Evolutionary conservation across 2,888 invertebrate species (phyloP).

Genomic region (Harpagoxenus sublaevis): DNA sequence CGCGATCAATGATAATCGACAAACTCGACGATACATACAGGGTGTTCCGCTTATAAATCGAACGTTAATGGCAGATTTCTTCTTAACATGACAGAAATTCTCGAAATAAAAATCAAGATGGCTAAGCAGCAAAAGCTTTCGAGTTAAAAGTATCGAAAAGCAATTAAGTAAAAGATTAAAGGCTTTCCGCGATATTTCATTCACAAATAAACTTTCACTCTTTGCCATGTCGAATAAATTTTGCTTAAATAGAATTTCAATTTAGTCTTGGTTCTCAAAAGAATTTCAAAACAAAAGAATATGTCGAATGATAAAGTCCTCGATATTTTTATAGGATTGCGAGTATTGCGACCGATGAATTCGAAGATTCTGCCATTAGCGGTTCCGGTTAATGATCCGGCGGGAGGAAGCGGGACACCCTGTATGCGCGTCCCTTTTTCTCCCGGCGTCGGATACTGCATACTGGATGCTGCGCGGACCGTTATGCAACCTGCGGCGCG

Average conservation of each 20-base stretch:
- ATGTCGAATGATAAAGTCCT: background rate
- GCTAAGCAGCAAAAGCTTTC: background rate
- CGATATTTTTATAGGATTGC: background rate
- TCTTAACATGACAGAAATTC: background rate
- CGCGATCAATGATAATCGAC: constrained; percentile 14
- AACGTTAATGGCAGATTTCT: background rate
- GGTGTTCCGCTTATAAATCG: background rate
- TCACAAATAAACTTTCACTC: background rate
- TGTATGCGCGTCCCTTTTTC: constrained; percentile 55
- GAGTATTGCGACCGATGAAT: constrained; percentile 3
- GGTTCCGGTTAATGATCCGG: constrained; percentile 2
- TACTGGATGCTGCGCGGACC: constrained; percentile 78
- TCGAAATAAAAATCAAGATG: background rate
- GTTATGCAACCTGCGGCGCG: constrained; percentile 82
- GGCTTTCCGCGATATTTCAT: background rate
- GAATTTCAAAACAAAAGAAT: background rate
- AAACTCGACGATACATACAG: background rate
- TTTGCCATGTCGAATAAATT: background rate
- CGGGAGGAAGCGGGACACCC: constrained; percentile 22
- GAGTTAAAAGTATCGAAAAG: background rate
- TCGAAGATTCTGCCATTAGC: constrained; percentile 19
- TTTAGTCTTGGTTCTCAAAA: background rate
- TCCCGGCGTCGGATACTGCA: constrained; percentile 67
- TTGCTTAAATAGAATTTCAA: background rate
- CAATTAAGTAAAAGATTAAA: background rate